Conservation (phyloP, 2,888 invertebrate genomes). For the Macaria liturata region DNA sequence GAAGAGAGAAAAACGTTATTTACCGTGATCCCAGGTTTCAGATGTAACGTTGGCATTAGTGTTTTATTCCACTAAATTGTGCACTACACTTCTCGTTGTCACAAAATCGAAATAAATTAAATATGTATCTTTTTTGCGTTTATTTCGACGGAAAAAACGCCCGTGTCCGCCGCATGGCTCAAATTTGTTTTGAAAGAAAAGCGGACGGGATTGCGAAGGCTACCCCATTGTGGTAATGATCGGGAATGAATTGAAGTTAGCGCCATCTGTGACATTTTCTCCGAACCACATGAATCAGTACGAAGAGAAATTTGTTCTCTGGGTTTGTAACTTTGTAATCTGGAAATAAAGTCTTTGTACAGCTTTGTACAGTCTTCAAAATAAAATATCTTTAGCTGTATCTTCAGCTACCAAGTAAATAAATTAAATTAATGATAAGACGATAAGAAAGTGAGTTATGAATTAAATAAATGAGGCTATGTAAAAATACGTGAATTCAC, state of each 20-base stretch:
- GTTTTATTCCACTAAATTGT: slow-evolving; percentile 39
- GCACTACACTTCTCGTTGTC: slow-evolving; percentile 63
- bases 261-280: slow-evolving; percentile 46
- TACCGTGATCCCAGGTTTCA: slow-evolving; percentile 80
- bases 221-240: slow-evolving; percentile 57
- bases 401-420: too few species aligned
- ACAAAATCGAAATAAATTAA: slow-evolving; percentile 23
- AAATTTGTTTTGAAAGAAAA: slow-evolving; percentile 70
- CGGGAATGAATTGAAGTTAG: slow-evolving; percentile 39
- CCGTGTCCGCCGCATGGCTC: slow-evolving; percentile 62
- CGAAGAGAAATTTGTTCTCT: too few species aligned
- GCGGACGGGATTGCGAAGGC: slow-evolving; percentile 22
- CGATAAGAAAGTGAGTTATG: too few species aligned
- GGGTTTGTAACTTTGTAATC: too few species aligned
- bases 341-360: too few species aligned
- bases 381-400: too few species aligned
- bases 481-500: too few species aligned
- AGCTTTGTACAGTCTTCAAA: too few species aligned
- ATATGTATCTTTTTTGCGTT: slow-evolving; percentile 41
- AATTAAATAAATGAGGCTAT: too few species aligned
- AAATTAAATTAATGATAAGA: too few species aligned
- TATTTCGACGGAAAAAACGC: slow-evolving; percentile 67
- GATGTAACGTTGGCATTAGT: slow-evolving; percentile 77
- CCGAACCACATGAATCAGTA: slow-evolving; percentile 20
- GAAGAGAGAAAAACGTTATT: slow-evolving; percentile 27